Base-by-base conservation (phyloP, 2,797 vertebrate species). In the Ataeniobius toweri region DNA sequence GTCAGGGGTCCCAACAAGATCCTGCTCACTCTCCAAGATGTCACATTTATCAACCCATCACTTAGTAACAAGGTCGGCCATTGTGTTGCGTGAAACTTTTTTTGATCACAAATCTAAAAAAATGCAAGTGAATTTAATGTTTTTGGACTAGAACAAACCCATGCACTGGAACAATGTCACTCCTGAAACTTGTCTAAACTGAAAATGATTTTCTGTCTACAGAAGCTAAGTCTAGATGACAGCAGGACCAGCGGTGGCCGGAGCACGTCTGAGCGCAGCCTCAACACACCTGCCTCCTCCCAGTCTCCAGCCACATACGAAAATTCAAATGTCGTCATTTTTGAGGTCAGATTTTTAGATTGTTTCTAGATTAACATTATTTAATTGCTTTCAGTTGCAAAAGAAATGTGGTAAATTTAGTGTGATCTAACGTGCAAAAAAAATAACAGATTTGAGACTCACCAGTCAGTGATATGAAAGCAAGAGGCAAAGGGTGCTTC, bases 241-340 rank as follows among this genome's bases (percentile, higher is more conserved):
- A 94, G 95, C 85, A 85, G 90, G 69, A 71, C 83, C 58, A 95
- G 94, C 1, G 92, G 88, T 51, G 80, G 78, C 72, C 90, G 48
- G 85, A 93, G 91, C 20, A 2, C n/a, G 1, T 92, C 92, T 1
- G 92, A 91, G 9, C 70, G 24, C 44, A 93, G 92, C 88, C 86
- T 69, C 79, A 0, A 9, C 6, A 94, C 94, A 0, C 81, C 79
- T 0, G 71, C 89, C 67, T 94, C 95, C 59, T 90, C 83, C 71
- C 84, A 86, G 6, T 92, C 94, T 1, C 95, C 96, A 0, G 95
- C 94, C 80, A 97, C 95, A 44, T 90, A 93, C 5, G 95, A 96
- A 84, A 96, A 96, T 92, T 95, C 96, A 79, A 96, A 96, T 55
- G 80, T 96, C 2, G 95, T 93, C 16, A 84, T 96, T 76, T 96